Evolutionary conservation across 2,888 invertebrate genomes (phyloP).

Genomic region (Ormyrus pomaceus): DNA sequence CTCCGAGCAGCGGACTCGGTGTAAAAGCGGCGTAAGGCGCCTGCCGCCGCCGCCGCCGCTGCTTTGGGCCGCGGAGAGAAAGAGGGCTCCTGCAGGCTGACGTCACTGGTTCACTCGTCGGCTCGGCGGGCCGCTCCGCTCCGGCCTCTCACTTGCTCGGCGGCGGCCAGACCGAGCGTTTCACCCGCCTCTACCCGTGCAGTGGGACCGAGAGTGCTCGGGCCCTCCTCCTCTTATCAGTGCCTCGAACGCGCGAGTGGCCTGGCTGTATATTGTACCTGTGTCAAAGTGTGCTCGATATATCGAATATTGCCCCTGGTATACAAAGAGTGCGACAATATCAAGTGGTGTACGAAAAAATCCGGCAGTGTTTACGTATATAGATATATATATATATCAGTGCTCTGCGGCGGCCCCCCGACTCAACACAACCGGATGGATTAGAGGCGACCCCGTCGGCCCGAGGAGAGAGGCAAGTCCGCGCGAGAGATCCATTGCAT

Average conservation of each 20-base stretch:
- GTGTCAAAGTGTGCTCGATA: neutral
- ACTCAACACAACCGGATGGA: conserved; percentile 32
- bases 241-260: neutral
- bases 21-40: conserved; percentile 29
- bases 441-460: conserved; percentile 2
- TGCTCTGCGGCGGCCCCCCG: neutral
- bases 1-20: neutral
- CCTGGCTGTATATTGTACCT: neutral
- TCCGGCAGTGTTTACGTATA: too few relatives aligned
- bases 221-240: neutral
- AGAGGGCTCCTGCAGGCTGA: conserved; percentile 57
- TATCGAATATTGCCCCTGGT: too few relatives aligned
- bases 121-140: neutral
- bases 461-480: conserved; percentile 36
- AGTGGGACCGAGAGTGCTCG: neutral
- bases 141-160: conserved; percentile 69
- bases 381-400: neutral
- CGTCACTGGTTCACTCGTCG: conserved; percentile 66
- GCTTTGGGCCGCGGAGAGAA: conserved; percentile 57
- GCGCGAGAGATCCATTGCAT: neutral
- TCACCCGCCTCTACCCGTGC: neutral
- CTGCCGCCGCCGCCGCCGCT: conserved; percentile 49
- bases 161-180: conserved; percentile 65
- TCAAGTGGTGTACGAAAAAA: too few relatives aligned
- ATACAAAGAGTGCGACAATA: too few relatives aligned